Percentiles rank a stretch among this genome's conserved stretches.
These are phyloP conservation scores for Archips crataeganus DNA, from an alignment of 2,888 invertebrate species.

Conservation along the genomic window DNA sequence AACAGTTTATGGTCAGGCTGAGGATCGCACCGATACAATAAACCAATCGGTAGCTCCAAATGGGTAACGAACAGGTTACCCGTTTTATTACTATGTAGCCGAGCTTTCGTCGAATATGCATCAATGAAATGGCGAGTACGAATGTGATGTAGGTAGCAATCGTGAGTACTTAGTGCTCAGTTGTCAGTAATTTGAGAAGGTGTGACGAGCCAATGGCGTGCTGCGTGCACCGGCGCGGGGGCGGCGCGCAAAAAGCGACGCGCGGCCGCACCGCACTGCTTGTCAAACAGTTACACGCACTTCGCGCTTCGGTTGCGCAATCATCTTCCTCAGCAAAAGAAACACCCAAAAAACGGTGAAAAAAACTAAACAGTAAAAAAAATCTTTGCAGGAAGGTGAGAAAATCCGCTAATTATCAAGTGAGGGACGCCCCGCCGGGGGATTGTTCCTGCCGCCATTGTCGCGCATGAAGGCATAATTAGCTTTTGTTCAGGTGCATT, in stretches of 20 bases:
- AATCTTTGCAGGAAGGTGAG: constrained; percentile 77
- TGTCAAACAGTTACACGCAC: constrained; percentile 13
- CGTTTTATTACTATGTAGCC: constrained; percentile 7
- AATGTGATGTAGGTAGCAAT: constrained; percentile 38
- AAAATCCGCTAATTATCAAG: constrained; percentile 81
- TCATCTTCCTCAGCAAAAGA: constrained; percentile 47
- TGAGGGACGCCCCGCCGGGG: constrained; percentile 64
- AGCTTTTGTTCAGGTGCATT: constrained; percentile 77
- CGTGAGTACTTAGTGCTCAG: constrained; percentile 37
- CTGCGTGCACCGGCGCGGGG: constrained; percentile 40
- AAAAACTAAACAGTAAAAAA: constrained; percentile 58
- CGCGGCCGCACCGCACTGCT: constrained; percentile 12
- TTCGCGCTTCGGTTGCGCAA: constrained; percentile 25
- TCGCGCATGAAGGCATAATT: constrained; percentile 75
- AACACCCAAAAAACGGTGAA: constrained; percentile 52
- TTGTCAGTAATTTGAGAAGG: constrained; percentile 44
- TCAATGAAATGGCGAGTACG: constrained; percentile 33
- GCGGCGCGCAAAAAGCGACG: constrained; percentile 37
- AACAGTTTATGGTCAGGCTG: constrained; percentile 21
- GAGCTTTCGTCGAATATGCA: constrained; percentile 33
- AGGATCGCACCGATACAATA: constrained; percentile 10
- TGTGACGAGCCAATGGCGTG: constrained; percentile 48
- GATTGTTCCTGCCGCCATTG: constrained; percentile 67
- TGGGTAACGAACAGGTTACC: constrained; percentile 5
- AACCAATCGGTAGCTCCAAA: constrained; percentile 16